Conservation (phyloP, 2,113 vertebrate genomes). For the Vulpes vulpes region DNA sequence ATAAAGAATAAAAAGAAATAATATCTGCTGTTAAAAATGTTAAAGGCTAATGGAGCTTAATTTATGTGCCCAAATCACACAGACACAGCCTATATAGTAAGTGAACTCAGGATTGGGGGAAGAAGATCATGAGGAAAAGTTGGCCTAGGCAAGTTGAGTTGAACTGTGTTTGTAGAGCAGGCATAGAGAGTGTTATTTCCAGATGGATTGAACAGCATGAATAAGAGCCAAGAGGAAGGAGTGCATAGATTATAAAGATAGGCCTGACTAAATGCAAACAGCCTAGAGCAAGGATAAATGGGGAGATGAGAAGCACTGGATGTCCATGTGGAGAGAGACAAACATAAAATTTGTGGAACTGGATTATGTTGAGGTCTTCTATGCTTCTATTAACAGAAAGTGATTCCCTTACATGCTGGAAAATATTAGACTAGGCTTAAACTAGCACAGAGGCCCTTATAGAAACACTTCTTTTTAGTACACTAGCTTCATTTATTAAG, state of each 20-base stretch:
- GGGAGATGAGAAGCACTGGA: not conserved
- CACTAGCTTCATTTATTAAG: not conserved
- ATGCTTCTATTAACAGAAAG: not conserved
- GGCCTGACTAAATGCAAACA: not conserved
- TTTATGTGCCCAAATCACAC: not conserved
- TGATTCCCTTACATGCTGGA: not conserved
- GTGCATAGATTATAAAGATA: not conserved
- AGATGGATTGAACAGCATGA: not conserved
- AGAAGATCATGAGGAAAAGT: not conserved
- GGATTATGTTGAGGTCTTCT: not conserved
- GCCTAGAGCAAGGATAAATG: not conserved
- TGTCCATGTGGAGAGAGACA: not conserved
- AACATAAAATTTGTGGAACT: not conserved
- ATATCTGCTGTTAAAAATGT: not conserved
- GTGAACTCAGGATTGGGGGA: not conserved
- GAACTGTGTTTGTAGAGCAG: not conserved
- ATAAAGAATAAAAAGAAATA: not conserved
- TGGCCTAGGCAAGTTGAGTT: not conserved
- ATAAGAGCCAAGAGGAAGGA: not conserved
- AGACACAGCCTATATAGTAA: not conserved
- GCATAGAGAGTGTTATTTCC: not conserved
- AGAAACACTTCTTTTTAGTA: not conserved
- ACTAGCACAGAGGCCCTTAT: not conserved
- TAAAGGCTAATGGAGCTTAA: not conserved
- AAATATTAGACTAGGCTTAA: not conserved